A percentile compares a stretch with the other conserved stretches of the same genome.
Evolutionary conservation across 1,140 invertebrate genomes (phyloP).

Genomic region (Aplysia californica): DNA sequence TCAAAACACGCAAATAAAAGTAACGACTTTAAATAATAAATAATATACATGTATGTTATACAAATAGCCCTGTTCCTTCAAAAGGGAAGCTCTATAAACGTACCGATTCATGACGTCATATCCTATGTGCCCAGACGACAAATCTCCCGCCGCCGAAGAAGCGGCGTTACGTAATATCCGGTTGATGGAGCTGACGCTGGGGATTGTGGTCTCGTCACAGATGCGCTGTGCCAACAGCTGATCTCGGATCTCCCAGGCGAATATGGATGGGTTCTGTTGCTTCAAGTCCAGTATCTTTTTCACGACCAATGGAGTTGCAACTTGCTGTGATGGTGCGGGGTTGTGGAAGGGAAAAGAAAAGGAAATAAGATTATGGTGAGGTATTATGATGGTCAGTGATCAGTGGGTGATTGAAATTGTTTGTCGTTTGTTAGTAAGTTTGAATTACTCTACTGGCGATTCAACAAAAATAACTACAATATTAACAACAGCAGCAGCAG

Average conservation of each 20-base stretch:
- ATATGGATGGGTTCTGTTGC: conserved; percentile 98
- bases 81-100: no score
- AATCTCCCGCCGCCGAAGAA: neutral
- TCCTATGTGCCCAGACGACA: no score
- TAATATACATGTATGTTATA: no score
- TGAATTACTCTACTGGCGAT: neutral
- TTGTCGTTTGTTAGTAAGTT: no score
- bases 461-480: neutral
- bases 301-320: conserved; percentile 97
- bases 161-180: conserved; percentile 83
- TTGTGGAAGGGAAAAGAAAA: neutral
- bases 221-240: conserved; percentile 95
- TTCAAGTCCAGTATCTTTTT: conserved; percentile 99
- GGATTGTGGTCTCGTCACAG: conserved; percentile 98
- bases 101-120: conserved; percentile 19
- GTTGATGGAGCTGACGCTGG: conserved; percentile 97
- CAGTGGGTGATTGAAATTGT: no score
- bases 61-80: no score
- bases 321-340: conserved; percentile 81
- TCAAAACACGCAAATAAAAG: no score
- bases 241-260: conserved; percentile 99
- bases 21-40: no score
- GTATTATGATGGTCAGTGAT: neutral
- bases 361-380: neutral
- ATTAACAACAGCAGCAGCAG: neutral